These are phyloP conservation scores for Phalacrocorax carbo DNA, from an alignment of 2,113 vertebrate species.

Conservation along the genomic window DNA sequence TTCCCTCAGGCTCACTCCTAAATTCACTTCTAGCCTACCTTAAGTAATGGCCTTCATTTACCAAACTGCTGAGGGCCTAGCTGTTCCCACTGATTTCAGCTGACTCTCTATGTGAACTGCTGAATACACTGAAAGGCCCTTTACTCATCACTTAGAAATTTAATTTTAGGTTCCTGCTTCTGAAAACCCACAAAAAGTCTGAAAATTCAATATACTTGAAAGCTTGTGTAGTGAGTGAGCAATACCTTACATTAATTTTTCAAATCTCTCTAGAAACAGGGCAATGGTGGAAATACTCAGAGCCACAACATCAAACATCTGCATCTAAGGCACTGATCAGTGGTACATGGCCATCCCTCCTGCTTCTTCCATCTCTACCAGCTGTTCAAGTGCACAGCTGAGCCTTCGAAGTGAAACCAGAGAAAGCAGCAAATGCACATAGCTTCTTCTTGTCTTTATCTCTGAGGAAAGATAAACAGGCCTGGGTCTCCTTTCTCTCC, in stretches of 20 bases:
- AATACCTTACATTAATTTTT: neutral
- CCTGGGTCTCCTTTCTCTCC: neutral
- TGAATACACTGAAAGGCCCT: neutral
- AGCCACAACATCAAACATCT: neutral
- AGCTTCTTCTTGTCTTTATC: neutral
- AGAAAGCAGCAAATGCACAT: neutral
- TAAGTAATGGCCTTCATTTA: slow-evolving; percentile 47
- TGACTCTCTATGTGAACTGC: neutral
- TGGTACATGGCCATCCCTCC: neutral
- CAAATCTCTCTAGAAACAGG: neutral
- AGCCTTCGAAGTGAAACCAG: neutral
- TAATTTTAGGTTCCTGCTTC: neutral
- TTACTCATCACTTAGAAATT: neutral
- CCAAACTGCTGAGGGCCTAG: slow-evolving; percentile 11
- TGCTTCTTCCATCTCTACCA: neutral
- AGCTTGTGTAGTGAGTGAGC: neutral
- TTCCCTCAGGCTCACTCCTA: slow-evolving; percentile 37
- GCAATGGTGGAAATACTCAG: neutral
- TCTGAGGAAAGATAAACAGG: neutral
- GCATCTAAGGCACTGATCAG: neutral
- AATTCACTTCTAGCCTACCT: neutral
- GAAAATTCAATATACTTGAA: neutral
- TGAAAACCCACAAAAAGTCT: neutral
- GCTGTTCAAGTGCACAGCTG: neutral
- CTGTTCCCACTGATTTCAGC: neutral